Base-by-base conservation (phyloP, 2,113 vertebrate species). In the Gambusia affinis region DNA sequence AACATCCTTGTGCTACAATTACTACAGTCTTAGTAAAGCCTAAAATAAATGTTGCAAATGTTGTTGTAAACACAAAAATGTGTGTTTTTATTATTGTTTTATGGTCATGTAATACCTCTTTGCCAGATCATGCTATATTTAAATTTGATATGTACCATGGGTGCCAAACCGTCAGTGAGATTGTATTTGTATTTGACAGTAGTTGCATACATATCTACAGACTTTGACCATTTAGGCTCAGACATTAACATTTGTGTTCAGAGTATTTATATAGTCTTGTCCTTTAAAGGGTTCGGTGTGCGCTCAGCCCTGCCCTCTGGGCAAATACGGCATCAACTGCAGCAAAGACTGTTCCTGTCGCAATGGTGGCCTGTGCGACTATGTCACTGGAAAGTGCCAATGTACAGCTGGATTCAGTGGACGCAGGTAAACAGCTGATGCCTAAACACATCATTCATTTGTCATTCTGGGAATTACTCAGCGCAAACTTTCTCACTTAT, bases 321-420 rank as follows among this genome's bases (percentile, higher is more conserved):
- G 97, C 73, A 98, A 96, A 0, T 97, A 96, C 29, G 95, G 98
- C 72, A 95, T 96, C 86, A 98, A 99, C 91, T 99, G 98, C 94
- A 98, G 96, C 93, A 96, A 97, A 86, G 96, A 97, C 80, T 99
- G 98, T 62, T 96, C 96, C 0, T 99, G 98, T 85, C 97, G 97
- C 77, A 99, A 99, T 0, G 96, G 96, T 61, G 98, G 97, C n/a
- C 93, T 97, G 72, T 99, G 98, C 66, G 96, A 99, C 87, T 97
- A 96, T 0, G 91, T 99, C 92, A 96, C 94, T 0, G 98, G 98
- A 62, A 96, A 95, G 81, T 99, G 98, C 92, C 91, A 97, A 78
- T 99, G 98, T 67, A 83, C 96, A 30, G 95, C 97, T 2, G 98
- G 98, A 70, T 99, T 98, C 85, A 94, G 96, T 71, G 98, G 98